Evolutionary conservation across 2,888 invertebrate species (phyloP).

Genomic region (Branchipolynoe longqiensis): DNA sequence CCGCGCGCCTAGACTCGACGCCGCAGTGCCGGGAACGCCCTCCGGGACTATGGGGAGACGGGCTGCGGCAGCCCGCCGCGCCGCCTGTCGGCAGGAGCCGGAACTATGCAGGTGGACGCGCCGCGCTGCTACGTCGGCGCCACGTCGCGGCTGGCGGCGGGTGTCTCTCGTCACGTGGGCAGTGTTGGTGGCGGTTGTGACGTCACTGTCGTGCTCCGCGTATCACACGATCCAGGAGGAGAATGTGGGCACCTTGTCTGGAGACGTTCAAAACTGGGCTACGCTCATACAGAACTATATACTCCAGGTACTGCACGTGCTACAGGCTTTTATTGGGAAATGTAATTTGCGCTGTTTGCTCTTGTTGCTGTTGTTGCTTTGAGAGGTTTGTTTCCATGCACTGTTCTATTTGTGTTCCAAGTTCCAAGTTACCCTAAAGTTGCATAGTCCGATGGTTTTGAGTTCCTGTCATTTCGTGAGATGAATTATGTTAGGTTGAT

Average conservation of each 20-base stretch:
- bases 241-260: constrained; percentile 71
- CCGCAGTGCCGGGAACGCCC: background rate
- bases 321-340: background rate
- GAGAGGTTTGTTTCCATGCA: too few relatives aligned
- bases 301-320: constrained; percentile 75
- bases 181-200: background rate
- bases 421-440: too few relatives aligned
- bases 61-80: background rate
- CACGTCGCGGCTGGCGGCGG: constrained; percentile 6
- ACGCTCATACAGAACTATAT: constrained; percentile 82
- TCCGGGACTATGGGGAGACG: background rate
- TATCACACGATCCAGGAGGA: constrained; percentile 38
- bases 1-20: background rate
- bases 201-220: background rate
- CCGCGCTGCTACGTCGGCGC: background rate
- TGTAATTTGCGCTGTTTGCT: background rate
- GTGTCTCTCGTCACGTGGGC: background rate
- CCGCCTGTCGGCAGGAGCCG: background rate
- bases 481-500: too few relatives aligned
- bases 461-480: too few relatives aligned
- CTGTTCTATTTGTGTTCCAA: too few relatives aligned
- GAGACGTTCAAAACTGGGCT: constrained; percentile 83
- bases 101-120: background rate
- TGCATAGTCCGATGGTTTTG: too few relatives aligned
- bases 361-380: too few relatives aligned